Percentiles rank a stretch among this genome's conserved stretches.
Evolutionary conservation across 1,140 invertebrate species (phyloP).

Genomic region (Elysia chlorotica): DNA sequence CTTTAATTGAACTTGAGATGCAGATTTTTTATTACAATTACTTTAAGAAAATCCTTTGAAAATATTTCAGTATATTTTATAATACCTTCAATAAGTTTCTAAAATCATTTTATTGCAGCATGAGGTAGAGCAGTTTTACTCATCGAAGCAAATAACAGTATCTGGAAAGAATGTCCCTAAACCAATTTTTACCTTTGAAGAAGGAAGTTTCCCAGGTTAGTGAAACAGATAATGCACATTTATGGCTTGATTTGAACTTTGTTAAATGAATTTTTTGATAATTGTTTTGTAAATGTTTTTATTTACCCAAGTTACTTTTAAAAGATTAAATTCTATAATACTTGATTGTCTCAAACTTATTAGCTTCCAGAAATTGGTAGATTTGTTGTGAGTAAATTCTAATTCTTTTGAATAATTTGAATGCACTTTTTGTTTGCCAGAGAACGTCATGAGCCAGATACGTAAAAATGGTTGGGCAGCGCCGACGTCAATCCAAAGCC

Average conservation of each 20-base stretch:
- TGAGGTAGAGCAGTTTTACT: slow-evolving; percentile 77
- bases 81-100: too few relatives aligned
- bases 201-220: slow-evolving; percentile 81
- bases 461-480: slow-evolving; percentile 69
- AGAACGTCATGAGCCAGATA: slow-evolving; percentile 60
- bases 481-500: slow-evolving; percentile 76
- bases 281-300: neutral
- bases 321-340: neutral
- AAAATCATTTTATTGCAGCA: slow-evolving; percentile 12
- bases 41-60: neutral
- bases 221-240: too few relatives aligned
- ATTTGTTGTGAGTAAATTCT: too few relatives aligned
- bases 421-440: slow-evolving; percentile 44
- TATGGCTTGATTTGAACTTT: too few relatives aligned
- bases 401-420: too few relatives aligned
- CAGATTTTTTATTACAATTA: neutral
- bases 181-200: slow-evolving; percentile 86
- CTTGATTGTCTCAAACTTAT: too few relatives aligned
- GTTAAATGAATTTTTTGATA: too few relatives aligned
- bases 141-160: slow-evolving; percentile 83
- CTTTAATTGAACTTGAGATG: neutral
- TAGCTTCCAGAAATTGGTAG: too few relatives aligned
- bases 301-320: neutral
- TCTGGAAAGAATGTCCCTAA: slow-evolving; percentile 81
- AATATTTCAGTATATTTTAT: neutral